A percentile compares a stretch with the other conserved stretches of the same genome.
Conservation (phyloP, 2,113 vertebrate species). For the Pithys albifrons region DNA sequence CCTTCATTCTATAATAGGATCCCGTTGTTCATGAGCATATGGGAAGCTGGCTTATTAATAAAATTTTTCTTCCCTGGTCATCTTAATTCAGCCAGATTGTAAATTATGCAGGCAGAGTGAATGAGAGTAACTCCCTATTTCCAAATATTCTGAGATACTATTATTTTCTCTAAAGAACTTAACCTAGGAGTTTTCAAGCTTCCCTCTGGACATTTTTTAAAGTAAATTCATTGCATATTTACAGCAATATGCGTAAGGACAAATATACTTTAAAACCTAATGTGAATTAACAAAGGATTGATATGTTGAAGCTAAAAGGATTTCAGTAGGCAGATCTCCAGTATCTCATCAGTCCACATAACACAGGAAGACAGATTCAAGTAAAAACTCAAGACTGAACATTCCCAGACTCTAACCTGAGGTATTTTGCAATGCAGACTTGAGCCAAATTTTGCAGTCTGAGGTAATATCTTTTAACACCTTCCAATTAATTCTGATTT, state of each 20-base stretch:
- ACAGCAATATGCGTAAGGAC: neutral
- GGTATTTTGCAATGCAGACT: neutral
- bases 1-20: slow-evolving; percentile 65
- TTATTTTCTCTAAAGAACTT: neutral
- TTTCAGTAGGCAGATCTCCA: neutral
- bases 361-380: neutral
- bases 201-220: neutral
- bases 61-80: slow-evolving; percentile 38
- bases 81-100: slow-evolving; percentile 15
- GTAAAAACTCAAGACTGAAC: neutral
- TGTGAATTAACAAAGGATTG: slow-evolving; percentile 1
- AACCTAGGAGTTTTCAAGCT: neutral
- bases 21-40: slow-evolving; percentile 48
- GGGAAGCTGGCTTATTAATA: slow-evolving; percentile 48
- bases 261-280: neutral
- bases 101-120: slow-evolving; percentile 9
- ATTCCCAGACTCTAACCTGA: neutral
- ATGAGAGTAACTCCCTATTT: neutral
- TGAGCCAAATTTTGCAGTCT: neutral
- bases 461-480: neutral
- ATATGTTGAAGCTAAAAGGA: neutral
- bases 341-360: neutral
- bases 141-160: neutral
- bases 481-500: slow-evolving; percentile 8
- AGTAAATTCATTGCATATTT: neutral